phyloP scores from a whole-genome alignment of 1,140 invertebrate genomes.

The Fopius arisanus region DNA sequence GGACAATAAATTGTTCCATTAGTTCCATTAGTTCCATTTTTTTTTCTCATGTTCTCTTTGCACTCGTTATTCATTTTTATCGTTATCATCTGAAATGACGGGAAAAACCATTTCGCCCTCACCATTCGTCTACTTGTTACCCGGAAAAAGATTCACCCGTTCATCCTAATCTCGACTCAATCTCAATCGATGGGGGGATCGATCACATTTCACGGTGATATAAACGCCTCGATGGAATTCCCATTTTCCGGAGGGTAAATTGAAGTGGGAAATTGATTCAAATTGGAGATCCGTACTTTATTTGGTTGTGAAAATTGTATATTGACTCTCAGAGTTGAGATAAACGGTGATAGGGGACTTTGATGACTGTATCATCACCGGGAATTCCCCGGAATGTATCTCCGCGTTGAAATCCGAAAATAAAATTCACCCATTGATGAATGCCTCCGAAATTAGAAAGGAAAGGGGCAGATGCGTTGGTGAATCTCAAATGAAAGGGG shows the following conservation, averaged over 20 bases:
- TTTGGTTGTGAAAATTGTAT: not conserved
- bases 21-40: too few relatives aligned
- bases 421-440: too few relatives aligned
- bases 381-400: too few relatives aligned
- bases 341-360: too few relatives aligned
- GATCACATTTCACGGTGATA: not conserved
- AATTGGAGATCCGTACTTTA: not conserved
- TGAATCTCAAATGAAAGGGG: not conserved
- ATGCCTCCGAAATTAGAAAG: not conserved
- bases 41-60: not conserved
- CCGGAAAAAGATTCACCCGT: not conserved
- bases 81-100: not conserved
- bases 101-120: not conserved
- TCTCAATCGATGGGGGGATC: not conserved
- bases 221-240: not conserved
- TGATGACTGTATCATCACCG: too few relatives aligned
- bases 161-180: not conserved
- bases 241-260: not conserved
- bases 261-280: conserved; percentile 32
- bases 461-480: conserved; percentile 1
- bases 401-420: too few relatives aligned
- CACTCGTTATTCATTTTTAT: not conserved
- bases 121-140: not conserved
- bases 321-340: too few relatives aligned
- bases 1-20: not conserved